These are phyloP conservation scores for Cossypha caffra DNA, from an alignment of 2,797 vertebrate species.

Conservation along the genomic window DNA sequence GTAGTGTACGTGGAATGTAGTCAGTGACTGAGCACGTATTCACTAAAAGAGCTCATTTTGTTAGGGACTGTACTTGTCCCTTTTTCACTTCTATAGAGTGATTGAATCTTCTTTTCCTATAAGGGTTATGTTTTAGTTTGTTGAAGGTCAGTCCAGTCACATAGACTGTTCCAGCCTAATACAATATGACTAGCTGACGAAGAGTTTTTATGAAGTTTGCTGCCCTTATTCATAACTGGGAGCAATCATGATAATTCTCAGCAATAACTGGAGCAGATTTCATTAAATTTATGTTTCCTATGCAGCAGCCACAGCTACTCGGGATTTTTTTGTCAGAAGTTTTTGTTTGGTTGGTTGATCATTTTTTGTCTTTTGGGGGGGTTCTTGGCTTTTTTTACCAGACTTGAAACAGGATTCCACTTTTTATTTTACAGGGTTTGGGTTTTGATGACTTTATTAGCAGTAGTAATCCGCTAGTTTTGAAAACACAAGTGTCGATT, in stretches of 20 bases:
- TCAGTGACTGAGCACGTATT: not conserved
- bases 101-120: not conserved
- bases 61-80: not conserved
- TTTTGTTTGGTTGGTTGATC: not conserved
- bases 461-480: not conserved
- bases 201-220: not conserved
- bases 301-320: not conserved
- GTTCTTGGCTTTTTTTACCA: not conserved
- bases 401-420: not conserved
- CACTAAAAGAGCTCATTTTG: not conserved
- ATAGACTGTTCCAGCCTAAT: not conserved
- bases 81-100: not conserved
- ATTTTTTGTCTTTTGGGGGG: rapidly evolving
- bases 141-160: not conserved
- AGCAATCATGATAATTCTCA: not conserved
- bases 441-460: not conserved
- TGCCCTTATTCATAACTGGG: not conserved
- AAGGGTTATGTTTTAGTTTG: not conserved
- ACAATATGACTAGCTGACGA: not conserved
- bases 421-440: not conserved
- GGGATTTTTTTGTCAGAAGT: not conserved
- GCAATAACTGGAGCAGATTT: not conserved
- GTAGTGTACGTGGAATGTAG: not conserved
- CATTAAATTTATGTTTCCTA: not conserved
- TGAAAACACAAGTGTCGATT: not conserved